Percentiles rank a stretch among this genome's conserved stretches.
phyloP scores from a whole-genome alignment of 2,888 invertebrate species.

The Phyllotreta cruciferae region DNA sequence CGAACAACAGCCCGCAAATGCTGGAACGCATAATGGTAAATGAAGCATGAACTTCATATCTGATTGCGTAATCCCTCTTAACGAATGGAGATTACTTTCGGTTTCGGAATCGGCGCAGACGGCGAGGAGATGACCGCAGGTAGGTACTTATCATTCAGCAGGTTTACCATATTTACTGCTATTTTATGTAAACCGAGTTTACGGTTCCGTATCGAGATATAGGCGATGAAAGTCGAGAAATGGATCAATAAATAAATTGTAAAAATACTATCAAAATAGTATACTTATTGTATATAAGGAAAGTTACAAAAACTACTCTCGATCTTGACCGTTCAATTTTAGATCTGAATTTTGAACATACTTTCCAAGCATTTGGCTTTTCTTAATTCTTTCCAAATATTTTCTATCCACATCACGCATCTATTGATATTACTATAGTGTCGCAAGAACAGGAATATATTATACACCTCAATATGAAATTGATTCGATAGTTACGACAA shows the following conservation, averaged over 20 bases:
- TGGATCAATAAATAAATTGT: too few species aligned
- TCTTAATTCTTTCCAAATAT: neutral
- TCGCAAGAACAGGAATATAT: constrained; percentile 18
- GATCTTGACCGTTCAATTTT: too few species aligned
- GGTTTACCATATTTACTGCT: neutral
- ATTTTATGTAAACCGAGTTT: too few species aligned
- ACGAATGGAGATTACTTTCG: constrained; percentile 6
- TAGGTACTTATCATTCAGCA: constrained; percentile 25
- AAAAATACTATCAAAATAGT: too few species aligned
- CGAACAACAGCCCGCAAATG: too few species aligned
- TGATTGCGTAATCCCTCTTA: constrained; percentile 28
- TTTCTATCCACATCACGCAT: neutral
- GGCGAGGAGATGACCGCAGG: constrained; percentile 33
- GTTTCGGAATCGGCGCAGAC: constrained; percentile 8
- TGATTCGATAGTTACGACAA: constrained; percentile 18
- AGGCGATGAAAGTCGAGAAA: too few species aligned
- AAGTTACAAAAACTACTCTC: too few species aligned
- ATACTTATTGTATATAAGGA: too few species aligned
- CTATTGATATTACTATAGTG: constrained; percentile 5
- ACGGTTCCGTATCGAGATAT: too few species aligned
- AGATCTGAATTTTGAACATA: neutral
- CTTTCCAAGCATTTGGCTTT: too few species aligned
- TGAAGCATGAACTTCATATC: constrained; percentile 34
- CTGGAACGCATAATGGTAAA: constrained; percentile 21
- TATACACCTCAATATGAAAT: constrained; percentile 16